phyloP scores from a whole-genome alignment of 2,797 vertebrate species.

The Oceanodroma leucorhoa region DNA sequence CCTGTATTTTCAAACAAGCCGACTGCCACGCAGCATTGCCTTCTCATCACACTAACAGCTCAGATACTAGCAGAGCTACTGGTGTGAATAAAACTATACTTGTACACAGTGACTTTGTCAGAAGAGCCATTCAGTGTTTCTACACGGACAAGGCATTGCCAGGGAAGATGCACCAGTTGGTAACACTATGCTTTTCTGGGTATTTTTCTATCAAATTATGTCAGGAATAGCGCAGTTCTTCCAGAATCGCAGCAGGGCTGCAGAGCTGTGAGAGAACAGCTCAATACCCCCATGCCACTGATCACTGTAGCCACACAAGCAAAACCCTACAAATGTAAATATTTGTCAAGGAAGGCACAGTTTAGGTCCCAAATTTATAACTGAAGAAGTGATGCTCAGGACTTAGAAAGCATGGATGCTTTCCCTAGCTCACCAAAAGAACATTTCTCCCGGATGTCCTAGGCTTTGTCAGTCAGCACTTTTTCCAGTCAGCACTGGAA shows the following conservation, averaged over 20 bases:
- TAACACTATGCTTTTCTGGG: not conserved
- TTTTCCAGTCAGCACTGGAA: not conserved
- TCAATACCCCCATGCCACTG: rapidly evolving
- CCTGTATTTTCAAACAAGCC: not conserved
- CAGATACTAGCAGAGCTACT: not conserved
- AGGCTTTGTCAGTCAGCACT: not conserved
- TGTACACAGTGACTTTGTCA: not conserved
- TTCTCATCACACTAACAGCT: not conserved
- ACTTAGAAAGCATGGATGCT: not conserved
- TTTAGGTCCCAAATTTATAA: not conserved
- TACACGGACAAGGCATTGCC: not conserved
- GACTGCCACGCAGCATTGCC: not conserved
- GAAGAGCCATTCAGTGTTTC: not conserved
- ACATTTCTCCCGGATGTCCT: not conserved
- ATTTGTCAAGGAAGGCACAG: not conserved
- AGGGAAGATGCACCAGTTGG: not conserved
- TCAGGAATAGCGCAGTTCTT: not conserved
- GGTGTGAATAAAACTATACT: not conserved
- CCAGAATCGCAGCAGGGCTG: not conserved
- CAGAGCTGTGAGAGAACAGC: not conserved
- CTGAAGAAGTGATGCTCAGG: not conserved
- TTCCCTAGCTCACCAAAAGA: not conserved
- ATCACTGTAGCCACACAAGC: not conserved
- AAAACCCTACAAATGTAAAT: not conserved
- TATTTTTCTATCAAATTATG: not conserved